Evolutionary conservation across 2,888 invertebrate genomes (phyloP).

Genomic region (Strigamia maritima): DNA sequence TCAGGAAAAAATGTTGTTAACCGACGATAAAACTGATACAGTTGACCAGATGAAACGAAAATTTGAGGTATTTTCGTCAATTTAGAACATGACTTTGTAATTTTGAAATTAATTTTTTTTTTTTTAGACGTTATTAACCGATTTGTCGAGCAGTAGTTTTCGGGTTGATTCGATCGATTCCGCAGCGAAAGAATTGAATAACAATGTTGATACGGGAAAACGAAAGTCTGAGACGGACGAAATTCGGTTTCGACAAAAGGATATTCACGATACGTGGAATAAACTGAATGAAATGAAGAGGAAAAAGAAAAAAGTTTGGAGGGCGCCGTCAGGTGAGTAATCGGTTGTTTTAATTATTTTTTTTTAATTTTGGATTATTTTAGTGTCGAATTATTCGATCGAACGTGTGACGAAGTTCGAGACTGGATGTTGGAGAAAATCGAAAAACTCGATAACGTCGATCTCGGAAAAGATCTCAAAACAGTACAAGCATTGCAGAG

Average conservation of each 20-base stretch:
- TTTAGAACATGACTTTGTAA: background rate
- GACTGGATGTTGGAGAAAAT: slow-evolving; percentile 98
- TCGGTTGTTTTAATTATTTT: too few relatives aligned
- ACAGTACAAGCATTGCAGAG: slow-evolving; percentile 88
- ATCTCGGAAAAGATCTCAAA: slow-evolving; percentile 74
- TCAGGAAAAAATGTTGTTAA: slow-evolving; percentile 72
- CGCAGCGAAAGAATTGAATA: slow-evolving; percentile 72
- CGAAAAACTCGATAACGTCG: slow-evolving; percentile 70
- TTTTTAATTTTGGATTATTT: slow-evolving; percentile 11
- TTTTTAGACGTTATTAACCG: slow-evolving; percentile 81
- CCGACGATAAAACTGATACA: slow-evolving; percentile 79
- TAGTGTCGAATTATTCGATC: slow-evolving; percentile 90
- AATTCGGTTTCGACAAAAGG: slow-evolving; percentile 70
- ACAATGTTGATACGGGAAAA: too few relatives aligned
- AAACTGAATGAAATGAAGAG: slow-evolving; percentile 78
- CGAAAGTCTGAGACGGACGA: slow-evolving; percentile 67
- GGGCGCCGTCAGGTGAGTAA: slow-evolving; percentile 73
- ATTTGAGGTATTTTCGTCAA: slow-evolving; percentile 66
- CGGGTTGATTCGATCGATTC: slow-evolving; percentile 84
- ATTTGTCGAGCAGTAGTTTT: slow-evolving; percentile 87
- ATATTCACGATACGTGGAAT: slow-evolving; percentile 87
- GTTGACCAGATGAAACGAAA: slow-evolving; percentile 90
- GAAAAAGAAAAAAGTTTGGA: slow-evolving; percentile 84
- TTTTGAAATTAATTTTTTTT: slow-evolving; percentile 21
- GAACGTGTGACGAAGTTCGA: slow-evolving; percentile 91